phyloP scores from a whole-genome alignment of 2,113 vertebrate genomes.

The Pimephales promelas region DNA sequence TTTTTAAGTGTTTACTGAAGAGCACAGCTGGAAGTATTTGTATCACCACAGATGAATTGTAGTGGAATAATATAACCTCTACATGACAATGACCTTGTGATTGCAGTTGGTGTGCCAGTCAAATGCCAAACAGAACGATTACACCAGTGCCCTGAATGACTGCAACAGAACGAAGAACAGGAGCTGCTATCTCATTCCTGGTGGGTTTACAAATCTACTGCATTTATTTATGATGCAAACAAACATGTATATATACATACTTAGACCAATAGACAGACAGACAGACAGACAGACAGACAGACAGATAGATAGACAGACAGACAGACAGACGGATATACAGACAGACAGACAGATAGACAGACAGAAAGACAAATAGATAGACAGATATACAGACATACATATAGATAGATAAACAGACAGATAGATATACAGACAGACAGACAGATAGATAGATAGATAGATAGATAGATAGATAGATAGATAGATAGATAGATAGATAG shows the following conservation, averaged over 20 bases:
- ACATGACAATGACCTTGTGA: conserved; percentile 40
- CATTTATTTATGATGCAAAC: not conserved
- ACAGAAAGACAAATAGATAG: accelerated
- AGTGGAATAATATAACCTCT: not conserved
- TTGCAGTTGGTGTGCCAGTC: conserved; percentile 84
- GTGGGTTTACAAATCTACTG: conserved; percentile 69
- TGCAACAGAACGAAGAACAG: conserved; percentile 88
- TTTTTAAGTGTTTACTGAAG: not conserved
- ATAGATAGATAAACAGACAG: not conserved
- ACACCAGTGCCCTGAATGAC: conserved; percentile 83
- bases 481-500: not conserved
- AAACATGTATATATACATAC: no score
- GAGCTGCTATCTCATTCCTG: conserved; percentile 83
- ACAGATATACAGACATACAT: not conserved
- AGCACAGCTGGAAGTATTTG: not conserved
- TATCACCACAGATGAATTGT: not conserved
- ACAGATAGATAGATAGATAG: accelerated
- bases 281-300: not conserved
- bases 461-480: not conserved
- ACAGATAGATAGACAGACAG: not conserved
- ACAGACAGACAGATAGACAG: accelerated
- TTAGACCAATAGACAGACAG: not conserved
- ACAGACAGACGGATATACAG: not conserved
- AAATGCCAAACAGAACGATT: conserved; percentile 81
- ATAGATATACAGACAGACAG: accelerated